Base-by-base conservation (phyloP, 2,888 invertebrate species). In the Toxonevra muliebris region DNA sequence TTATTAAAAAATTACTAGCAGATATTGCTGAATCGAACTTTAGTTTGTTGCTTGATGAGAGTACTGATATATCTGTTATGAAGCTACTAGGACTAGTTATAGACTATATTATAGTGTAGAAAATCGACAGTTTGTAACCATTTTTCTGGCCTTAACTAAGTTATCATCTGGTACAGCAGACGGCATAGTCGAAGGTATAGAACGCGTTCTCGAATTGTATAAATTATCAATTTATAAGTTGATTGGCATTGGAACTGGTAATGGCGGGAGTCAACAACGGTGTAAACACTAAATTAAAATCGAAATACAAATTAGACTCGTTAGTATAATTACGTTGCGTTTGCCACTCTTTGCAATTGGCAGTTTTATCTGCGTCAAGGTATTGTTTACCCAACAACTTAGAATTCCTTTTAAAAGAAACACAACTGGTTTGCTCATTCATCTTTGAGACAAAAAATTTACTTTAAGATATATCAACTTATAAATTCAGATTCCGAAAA, bases 41-140 rank as follows among this genome's bases (percentile, higher is more conserved):
- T 20, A 69, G 65, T 65, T 20, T 69, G n/a, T 58, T 61, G 17
- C 57, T 65, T 15, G 58, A 69, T 40, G 69, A 69, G 59, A 58
- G 61, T 15, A 61, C 65, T 53, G 65, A 65, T 53, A 65, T 61
- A 52, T 65, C 65, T 15, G 52, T 65, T 5, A 57, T 42, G 40
- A 65, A 69, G 61, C 13, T 61, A 17, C 52, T 69, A 15, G 69
- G 69, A 15, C 57, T 65, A 42, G 69, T 61, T 42, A 61, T 65
- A 58, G n/a, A n/a, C n/a, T n/a, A n/a, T 67, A 66, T n/a, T 50
- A 55, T 19, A 60, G 64, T 19, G 41, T 53, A 59, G 13, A 63
- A 12, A 55, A 60, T 40, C 45, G 17, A 59, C 58, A 65, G 15
- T 42, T 59, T 62, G 30, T 61, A 55, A 62, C 30, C 17, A 65